Conservation (phyloP, 2,113 vertebrate species). For the Phoenicopterus ruber region DNA sequence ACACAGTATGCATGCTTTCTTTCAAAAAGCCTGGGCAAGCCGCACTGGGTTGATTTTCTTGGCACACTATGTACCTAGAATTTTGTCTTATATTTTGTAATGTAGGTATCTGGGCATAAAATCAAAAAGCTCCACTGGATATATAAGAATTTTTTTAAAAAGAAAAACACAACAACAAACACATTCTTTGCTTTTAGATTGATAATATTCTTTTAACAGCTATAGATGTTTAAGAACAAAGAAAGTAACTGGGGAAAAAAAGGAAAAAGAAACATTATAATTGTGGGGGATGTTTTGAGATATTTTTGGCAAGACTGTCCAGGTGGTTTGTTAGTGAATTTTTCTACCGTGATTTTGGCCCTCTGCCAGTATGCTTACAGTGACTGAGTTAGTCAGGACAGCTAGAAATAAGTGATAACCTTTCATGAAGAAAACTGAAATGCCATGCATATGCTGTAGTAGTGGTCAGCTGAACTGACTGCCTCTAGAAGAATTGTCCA, state of each 20-base stretch:
- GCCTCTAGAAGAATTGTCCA: background rate
- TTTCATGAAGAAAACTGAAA: background rate
- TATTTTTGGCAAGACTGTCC: background rate
- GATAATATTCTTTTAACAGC: background rate
- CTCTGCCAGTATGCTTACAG: background rate
- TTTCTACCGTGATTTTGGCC: background rate
- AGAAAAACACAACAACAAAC: slow-evolving; percentile 11
- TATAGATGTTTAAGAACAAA: slow-evolving; percentile 18
- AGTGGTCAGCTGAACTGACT: background rate
- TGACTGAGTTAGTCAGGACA: background rate
- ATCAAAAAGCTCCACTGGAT: slow-evolving; percentile 26
- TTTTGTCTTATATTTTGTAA: slow-evolving; percentile 32
- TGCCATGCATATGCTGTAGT: background rate
- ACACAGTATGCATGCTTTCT: slow-evolving; percentile 26
- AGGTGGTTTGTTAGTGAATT: background rate
- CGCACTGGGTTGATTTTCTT: slow-evolving; percentile 35
- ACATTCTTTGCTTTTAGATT: slow-evolving; percentile 1
- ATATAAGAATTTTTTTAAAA: background rate
- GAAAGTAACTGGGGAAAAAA: background rate
- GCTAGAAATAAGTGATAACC: background rate
- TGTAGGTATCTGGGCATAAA: slow-evolving; percentile 26
- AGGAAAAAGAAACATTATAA: background rate
- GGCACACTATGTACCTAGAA: background rate
- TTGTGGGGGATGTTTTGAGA: background rate
- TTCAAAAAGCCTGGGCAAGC: slow-evolving; percentile 39